phyloP scores from a whole-genome alignment of 2,888 invertebrate genomes.

The Eledone cirrhosa region DNA sequence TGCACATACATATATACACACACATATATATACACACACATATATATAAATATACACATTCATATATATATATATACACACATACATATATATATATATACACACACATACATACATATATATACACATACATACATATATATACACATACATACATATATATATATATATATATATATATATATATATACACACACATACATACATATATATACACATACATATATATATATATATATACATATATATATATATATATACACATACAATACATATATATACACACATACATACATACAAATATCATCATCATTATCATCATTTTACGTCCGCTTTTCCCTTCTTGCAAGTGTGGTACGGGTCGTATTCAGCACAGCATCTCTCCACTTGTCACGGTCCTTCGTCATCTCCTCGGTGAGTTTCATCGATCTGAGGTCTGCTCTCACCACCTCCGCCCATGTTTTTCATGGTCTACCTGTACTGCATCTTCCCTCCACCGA shows the following conservation, averaged over 20 bases:
- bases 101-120: background rate
- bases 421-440: no score
- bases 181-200: background rate
- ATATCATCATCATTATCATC: no score
- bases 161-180: background rate
- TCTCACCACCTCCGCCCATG: no score
- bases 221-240: background rate
- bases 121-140: background rate
- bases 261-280: background rate
- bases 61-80: background rate
- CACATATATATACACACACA: background rate
- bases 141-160: background rate
- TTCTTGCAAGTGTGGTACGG: no score
- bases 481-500: no score
- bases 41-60: background rate
- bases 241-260: no score
- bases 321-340: no score
- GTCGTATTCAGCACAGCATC: no score
- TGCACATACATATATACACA: background rate
- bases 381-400: no score
- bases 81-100: background rate
- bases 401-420: no score
- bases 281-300: background rate
- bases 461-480: no score
- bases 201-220: background rate